A percentile compares a stretch with the other conserved stretches of the same genome.
phyloP scores from a whole-genome alignment of 2,888 invertebrate species.

The Synanthedon andrenaeformis region DNA sequence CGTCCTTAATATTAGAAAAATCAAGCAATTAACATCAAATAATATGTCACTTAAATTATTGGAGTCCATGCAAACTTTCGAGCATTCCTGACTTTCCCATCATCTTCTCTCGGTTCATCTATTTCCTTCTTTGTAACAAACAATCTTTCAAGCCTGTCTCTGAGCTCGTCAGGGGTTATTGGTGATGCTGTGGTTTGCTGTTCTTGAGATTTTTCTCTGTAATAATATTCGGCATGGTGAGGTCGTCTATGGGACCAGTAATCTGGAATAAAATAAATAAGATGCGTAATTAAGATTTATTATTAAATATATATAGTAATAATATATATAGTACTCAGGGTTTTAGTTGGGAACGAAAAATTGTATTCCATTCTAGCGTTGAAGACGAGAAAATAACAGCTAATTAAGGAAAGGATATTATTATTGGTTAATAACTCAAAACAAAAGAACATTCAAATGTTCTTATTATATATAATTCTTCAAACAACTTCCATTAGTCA shows the following conservation, averaged over 20 bases:
- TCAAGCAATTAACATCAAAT: too few species aligned
- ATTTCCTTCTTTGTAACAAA: constrained; percentile 53
- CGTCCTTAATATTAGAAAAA: too few species aligned
- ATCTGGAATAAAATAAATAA: constrained; percentile 24
- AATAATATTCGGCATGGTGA: constrained; percentile 39
- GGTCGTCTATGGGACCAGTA: constrained; percentile 40
- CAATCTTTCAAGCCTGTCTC: constrained; percentile 60
- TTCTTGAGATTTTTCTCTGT: constrained; percentile 45
- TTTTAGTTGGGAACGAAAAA: too few species aligned
- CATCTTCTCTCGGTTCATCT: constrained; percentile 32
- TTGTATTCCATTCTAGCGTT: too few species aligned
- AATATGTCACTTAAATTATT: constrained; percentile 18
- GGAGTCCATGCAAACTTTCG: constrained; percentile 61
- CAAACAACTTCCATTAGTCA: too few species aligned
- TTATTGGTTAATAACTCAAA: too few species aligned
- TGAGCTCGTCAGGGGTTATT: constrained; percentile 64
- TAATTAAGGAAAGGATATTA: too few species aligned
- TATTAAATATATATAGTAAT: too few species aligned
- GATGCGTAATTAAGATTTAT: background rate
- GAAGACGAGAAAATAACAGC: too few species aligned
- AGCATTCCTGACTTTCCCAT: constrained; percentile 38
- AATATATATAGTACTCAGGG: too few species aligned
- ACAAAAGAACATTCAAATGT: too few species aligned
- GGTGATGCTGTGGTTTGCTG: constrained; percentile 44
- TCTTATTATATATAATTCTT: too few species aligned